A percentile compares a stretch with the other conserved stretches of the same genome.
Evolutionary conservation across 2,113 vertebrate genomes (phyloP).

Genomic region (Prionailurus viverrinus): DNA sequence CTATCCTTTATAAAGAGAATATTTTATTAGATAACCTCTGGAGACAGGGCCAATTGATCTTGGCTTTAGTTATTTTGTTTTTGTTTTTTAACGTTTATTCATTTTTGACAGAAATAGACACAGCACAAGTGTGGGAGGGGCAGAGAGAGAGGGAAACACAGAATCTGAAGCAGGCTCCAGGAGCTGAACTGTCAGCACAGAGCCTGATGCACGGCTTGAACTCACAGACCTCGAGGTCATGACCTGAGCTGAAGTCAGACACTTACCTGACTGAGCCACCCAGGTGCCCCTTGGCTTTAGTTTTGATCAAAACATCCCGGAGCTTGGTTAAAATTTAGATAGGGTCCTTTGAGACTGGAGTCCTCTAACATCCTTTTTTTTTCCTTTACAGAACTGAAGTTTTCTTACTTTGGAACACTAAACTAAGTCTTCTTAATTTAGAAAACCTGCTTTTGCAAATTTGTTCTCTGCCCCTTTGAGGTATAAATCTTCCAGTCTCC

Average conservation of each 20-base stretch:
- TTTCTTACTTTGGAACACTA: background rate
- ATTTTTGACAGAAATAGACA: no score
- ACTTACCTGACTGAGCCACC: no score
- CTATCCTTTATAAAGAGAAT: background rate
- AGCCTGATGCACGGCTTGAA: no score
- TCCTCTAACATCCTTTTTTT: background rate
- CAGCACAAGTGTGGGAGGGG: no score
- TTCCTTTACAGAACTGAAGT: background rate
- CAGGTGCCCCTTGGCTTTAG: background rate
- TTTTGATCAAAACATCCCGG: background rate
- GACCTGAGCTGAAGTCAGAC: no score
- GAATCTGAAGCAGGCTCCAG: no score
- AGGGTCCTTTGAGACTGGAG: background rate
- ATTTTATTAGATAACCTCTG: background rate
- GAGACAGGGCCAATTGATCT: background rate
- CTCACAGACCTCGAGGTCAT: no score
- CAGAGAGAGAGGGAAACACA: no score
- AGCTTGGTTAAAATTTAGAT: background rate
- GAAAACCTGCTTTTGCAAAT: background rate
- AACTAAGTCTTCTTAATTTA: background rate
- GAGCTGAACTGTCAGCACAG: no score
- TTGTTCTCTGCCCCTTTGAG: background rate
- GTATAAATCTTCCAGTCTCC: background rate
- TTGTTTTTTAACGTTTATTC: no score
- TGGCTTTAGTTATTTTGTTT: background rate